Evolutionary conservation across 2,888 invertebrate genomes (phyloP), one percentile per base, ranked within the genome.

Genomic region (Priocnemis perturbator): DNA sequence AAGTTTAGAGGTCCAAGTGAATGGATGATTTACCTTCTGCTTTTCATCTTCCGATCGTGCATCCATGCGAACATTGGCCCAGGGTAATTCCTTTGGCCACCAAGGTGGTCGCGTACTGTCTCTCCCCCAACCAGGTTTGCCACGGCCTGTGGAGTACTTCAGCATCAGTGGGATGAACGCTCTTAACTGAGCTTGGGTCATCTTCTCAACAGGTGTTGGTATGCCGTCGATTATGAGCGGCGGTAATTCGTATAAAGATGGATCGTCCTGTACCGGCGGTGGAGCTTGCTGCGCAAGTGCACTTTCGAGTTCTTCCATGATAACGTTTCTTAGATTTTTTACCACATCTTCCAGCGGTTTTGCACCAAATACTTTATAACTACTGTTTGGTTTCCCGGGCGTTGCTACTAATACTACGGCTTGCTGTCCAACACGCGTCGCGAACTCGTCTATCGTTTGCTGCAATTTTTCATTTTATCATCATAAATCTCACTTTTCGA

Each of bases 11-110:
- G 3, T 4, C 26, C 7, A 26, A 26, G 3, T 26, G 26, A 26
- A 26, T 26, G n/a, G 17, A 62, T 55, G 2, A 17, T 50, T 3
- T 55, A 98, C 98, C 93, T 97, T 97, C 90, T 98, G 98, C 88
- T 98, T 98, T 88, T 98, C 97, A 85, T 98, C 97, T 89, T 98
- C 98, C 20, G 96, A 94, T 77, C 98, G 92, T 1, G 97, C 98
- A 90, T 98, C 98, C 96, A 98, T 98, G 80, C 98, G 92, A 15
- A 98, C 98, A 91, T 98, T 98, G 70, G 98, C 98, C 98, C 98
- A 98, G 5, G 98, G 98, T 83, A 98, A 91, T 90, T 98, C 98
- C 89, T 96, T 96, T 21, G 98, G 98, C 98, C 98, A 98, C 98
- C 98, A 98, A 7, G 96, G 95, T 62, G 98, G 98, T 78, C 97